Percentiles rank a stretch among this genome's conserved stretches.
phyloP scores from a whole-genome alignment of 2,888 invertebrate species.

The Drosophila barbarae region DNA sequence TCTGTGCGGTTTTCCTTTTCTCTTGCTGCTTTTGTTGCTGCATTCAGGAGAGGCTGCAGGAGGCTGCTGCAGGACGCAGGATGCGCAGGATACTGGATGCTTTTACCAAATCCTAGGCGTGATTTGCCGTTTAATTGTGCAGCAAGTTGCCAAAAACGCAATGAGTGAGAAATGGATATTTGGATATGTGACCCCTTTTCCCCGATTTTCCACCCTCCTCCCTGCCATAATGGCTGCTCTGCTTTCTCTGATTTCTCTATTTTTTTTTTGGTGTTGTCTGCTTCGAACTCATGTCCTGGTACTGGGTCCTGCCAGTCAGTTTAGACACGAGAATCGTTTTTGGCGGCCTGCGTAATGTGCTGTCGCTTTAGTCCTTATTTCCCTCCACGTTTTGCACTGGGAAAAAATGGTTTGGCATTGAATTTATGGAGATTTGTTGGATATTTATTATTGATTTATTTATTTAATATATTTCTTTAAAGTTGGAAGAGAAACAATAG shows the following conservation, averaged over 20 bases:
- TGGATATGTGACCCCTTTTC: constrained; percentile 32
- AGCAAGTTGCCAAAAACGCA: constrained; percentile 57
- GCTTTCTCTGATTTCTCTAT: background rate
- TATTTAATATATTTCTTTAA: too few relatives aligned
- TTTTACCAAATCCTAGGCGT: constrained; percentile 64
- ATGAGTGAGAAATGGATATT: constrained; percentile 51
- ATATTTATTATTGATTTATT: background rate
- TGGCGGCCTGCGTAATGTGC: constrained; percentile 50
- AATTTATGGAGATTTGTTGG: background rate
- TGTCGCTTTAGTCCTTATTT: constrained; percentile 3
- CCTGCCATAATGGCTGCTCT: constrained; percentile 19
- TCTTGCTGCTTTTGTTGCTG: constrained; percentile 16
- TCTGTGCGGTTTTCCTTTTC: constrained; percentile 54
- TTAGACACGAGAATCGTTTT: constrained; percentile 50
- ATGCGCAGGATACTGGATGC: constrained; percentile 47
- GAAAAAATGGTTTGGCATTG: background rate
- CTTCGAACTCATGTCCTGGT: constrained; percentile 27
- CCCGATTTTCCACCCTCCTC: background rate
- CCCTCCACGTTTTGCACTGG: background rate
- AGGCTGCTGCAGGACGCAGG: background rate
- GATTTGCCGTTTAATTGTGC: constrained; percentile 75
- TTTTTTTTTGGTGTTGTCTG: background rate
- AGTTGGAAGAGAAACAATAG: background rate
- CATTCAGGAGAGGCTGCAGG: constrained; percentile 13
- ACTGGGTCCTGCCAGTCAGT: constrained; percentile 26